Evolutionary conservation across 1,140 invertebrate genomes (phyloP).

Genomic region (Ips nitidus): DNA sequence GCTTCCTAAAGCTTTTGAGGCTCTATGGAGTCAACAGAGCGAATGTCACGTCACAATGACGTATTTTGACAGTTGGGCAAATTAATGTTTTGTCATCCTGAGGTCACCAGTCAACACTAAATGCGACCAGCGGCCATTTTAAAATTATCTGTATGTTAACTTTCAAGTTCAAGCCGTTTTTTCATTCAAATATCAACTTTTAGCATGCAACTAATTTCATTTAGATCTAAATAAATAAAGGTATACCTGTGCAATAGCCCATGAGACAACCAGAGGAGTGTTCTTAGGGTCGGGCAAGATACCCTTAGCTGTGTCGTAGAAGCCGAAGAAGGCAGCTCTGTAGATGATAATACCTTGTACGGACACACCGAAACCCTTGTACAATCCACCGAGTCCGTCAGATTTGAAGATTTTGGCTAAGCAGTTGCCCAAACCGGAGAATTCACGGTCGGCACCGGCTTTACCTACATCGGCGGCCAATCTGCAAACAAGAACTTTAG

Average conservation of each 20-base stretch:
- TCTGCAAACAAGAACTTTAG: constrained; percentile 50
- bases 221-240: constrained; percentile 18
- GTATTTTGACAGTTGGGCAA: neutral
- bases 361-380: constrained; percentile 89
- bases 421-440: constrained; percentile 81
- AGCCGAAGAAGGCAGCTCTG: constrained; percentile 89
- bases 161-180: too few species aligned
- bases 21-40: too few species aligned
- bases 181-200: too few species aligned
- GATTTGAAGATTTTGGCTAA: constrained; percentile 79
- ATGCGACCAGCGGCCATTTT: too few species aligned
- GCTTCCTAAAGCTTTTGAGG: too few species aligned
- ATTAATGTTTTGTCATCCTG: neutral
- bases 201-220: neutral
- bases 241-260: constrained; percentile 77
- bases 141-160: too few species aligned
- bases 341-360: constrained; percentile 88
- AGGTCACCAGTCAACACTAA: too few species aligned
- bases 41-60: too few species aligned
- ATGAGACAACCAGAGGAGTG: constrained; percentile 74
- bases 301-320: constrained; percentile 89
- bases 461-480: constrained; percentile 85
- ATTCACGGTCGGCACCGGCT: constrained; percentile 71
- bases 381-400: constrained; percentile 81
- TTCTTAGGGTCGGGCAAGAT: constrained; percentile 83